phyloP scores from a whole-genome alignment of 1,140 invertebrate genomes.

The Neotoxoptera formosana region DNA sequence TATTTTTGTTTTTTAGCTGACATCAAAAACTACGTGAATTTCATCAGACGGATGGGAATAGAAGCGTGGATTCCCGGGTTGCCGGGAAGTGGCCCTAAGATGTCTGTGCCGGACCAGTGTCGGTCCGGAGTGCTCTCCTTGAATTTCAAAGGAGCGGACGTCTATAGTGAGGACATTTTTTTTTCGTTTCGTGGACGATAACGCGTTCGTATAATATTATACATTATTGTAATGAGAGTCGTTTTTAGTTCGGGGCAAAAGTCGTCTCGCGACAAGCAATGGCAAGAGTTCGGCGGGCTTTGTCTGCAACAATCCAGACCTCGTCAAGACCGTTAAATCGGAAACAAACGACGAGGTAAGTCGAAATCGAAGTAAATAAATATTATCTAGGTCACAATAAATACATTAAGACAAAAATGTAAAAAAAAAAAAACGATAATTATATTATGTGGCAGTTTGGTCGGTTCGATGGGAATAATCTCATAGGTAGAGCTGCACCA shows the following conservation, averaged over 20 bases:
- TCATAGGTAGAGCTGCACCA: too few relatives aligned
- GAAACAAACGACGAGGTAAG: not conserved
- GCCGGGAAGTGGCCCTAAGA: not conserved
- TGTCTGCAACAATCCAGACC: not conserved
- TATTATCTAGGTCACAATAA: too few relatives aligned
- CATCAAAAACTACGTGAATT: not conserved
- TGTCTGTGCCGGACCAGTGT: not conserved
- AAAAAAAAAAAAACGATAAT: too few relatives aligned
- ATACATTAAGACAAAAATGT: too few relatives aligned
- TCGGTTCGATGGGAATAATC: not conserved
- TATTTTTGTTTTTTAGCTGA: not conserved
- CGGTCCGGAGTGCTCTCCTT: not conserved
- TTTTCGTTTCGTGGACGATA: not conserved
- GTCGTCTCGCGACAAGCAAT: not conserved
- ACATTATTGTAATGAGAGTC: not conserved
- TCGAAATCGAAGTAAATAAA: not conserved
- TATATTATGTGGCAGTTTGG: not conserved
- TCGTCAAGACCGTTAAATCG: not conserved
- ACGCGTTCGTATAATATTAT: not conserved
- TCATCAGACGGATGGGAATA: not conserved
- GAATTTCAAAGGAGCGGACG: not conserved
- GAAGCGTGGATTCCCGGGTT: not conserved
- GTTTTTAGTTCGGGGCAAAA: not conserved
- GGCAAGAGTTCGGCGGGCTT: not conserved
- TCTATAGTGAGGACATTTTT: not conserved